Conservation (phyloP, 2,113 vertebrate species). For the Tapirus terrestris region DNA sequence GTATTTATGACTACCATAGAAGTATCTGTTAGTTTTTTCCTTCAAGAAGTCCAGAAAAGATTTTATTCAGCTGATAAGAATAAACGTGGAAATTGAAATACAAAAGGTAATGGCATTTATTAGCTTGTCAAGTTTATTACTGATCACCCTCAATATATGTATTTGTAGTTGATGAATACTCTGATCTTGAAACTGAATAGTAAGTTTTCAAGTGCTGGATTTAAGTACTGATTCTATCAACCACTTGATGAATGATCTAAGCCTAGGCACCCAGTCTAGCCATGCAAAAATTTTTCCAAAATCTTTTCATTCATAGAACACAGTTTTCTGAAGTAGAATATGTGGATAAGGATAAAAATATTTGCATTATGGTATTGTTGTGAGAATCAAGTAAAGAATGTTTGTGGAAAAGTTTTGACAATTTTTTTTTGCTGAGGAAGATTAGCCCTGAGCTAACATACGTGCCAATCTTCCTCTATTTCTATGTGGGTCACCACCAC, state of each 20-base stretch:
- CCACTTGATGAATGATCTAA: neutral
- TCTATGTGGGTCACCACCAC: no score
- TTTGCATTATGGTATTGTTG: neutral
- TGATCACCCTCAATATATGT: neutral
- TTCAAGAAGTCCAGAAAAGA: neutral
- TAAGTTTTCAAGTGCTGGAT: neutral
- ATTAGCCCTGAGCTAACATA: no score
- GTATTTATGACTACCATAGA: neutral
- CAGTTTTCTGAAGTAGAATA: neutral
- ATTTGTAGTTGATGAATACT: neutral
- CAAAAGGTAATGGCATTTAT: neutral
- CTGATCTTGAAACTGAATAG: neutral
- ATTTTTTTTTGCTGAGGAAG: neutral
- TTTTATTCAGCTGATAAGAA: slow-evolving; percentile 14
- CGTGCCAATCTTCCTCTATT: no score
- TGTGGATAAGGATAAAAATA: neutral
- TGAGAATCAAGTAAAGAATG: neutral
- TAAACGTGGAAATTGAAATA: neutral
- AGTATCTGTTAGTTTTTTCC: neutral
- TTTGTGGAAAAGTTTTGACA: neutral
- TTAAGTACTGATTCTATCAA: neutral
- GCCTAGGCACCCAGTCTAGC: neutral
- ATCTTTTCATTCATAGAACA: neutral
- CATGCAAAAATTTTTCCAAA: neutral
- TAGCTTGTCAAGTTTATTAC: neutral